A percentile compares a stretch with the other conserved stretches of the same genome.
phyloP scores from a whole-genome alignment of 1,140 invertebrate species.

The Vollenhovia emeryi region DNA sequence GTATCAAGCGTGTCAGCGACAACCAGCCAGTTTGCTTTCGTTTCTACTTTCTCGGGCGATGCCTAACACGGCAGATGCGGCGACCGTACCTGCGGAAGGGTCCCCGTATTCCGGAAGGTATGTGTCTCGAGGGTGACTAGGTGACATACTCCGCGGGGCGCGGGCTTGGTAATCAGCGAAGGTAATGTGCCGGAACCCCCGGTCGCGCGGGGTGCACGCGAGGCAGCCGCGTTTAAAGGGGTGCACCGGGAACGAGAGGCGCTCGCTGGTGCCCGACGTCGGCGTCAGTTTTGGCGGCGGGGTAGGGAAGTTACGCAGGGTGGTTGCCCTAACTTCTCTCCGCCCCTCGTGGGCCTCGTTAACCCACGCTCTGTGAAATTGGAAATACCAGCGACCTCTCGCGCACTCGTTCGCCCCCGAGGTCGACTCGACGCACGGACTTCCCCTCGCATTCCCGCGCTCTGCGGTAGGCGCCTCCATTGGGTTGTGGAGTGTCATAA shows the following conservation, averaged over 20 bases:
- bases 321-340: constrained; percentile 72
- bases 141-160: constrained; percentile 81
- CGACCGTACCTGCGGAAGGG: constrained; percentile 43
- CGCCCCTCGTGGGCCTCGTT: constrained; percentile 82
- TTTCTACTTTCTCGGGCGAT: constrained; percentile 46
- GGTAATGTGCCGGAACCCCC: constrained; percentile 83
- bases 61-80: constrained; percentile 36
- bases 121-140: constrained; percentile 79
- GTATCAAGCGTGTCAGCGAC: neutral
- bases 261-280: constrained; percentile 52
- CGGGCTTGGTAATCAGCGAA: constrained; percentile 82
- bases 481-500: constrained; percentile 62
- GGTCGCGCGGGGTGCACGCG: constrained; percentile 19
- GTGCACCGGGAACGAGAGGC: constrained; percentile 32
- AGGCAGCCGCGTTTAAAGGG: constrained; percentile 76
- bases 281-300: constrained; percentile 60
- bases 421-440: neutral
- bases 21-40: constrained; percentile 7
- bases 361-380: constrained; percentile 85
- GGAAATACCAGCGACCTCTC: constrained; percentile 79
- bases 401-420: constrained; percentile 29
- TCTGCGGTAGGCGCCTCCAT: constrained; percentile 34
- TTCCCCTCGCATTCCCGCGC: constrained; percentile 16
- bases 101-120: constrained; percentile 72
- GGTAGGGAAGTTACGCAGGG: constrained; percentile 62